Base-by-base conservation (phyloP, 2,888 invertebrate genomes). In the Syrista parreyssii region DNA sequence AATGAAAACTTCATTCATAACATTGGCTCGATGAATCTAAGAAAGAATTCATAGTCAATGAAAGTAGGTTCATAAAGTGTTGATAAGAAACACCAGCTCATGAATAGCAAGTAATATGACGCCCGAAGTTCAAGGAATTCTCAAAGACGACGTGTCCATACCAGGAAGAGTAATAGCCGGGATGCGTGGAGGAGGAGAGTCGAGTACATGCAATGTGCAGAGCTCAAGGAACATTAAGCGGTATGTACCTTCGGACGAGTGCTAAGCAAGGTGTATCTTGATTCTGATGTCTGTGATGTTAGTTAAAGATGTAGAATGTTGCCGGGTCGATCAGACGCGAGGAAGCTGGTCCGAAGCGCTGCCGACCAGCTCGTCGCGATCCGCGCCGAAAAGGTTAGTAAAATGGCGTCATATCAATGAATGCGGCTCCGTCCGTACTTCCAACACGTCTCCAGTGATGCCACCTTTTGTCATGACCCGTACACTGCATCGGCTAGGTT, bases 371-470 rank as follows among this genome's bases (percentile, higher is more conserved):
- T 81, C 85, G 84, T 75, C 76, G 81, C 78, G 78, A 86, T 85
- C 84, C 87, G 86, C 87, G 85, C 85, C 87, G 86, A 86, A 88
- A 89, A 91, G 91, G 91, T 91, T 91, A 91, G 89, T 91, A 91
- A 91, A 90, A 91, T 91, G 91, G 91, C 91, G 91, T 90, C 91
- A 89, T 88, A 87, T 86, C 87, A 87, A 83, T 82, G 86, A 88
- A 87, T 78, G 83, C 84, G 82, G 84, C 87, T 84, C 88, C 83
- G 82, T 80, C 81, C 82, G 81, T 82, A 79, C 83, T 85, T 86
- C 86, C 84, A 84, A 85, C 85, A 81, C 82, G 79, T 84, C 80
- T 82, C 84, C 88, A 88, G 88, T 87, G 88, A 87, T 87, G 88
- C 88, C 90, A 89, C 88, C 84, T 86, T 88, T 89, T 88, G 86